phyloP scores from a whole-genome alignment of 2,797 vertebrate genomes.

The Leuciscus waleckii region DNA sequence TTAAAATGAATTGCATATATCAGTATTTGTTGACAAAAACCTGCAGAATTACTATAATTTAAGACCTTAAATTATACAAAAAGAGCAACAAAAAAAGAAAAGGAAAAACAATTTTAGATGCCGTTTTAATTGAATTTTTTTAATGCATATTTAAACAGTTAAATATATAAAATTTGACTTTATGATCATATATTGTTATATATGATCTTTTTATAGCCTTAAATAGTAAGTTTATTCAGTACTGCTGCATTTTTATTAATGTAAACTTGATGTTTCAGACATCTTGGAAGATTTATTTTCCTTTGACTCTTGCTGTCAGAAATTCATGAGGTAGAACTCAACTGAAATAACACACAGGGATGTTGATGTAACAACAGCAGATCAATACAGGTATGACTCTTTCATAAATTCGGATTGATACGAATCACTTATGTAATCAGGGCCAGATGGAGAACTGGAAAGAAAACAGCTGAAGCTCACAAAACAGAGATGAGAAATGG shows the following conservation, averaged over 20 bases:
- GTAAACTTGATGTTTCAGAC: neutral
- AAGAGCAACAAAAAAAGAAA: neutral
- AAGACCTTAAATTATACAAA: neutral
- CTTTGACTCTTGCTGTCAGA: neutral
- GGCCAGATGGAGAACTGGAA: slow-evolving; percentile 19
- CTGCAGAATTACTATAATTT: neutral
- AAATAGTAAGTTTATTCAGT: neutral
- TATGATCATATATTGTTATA: neutral
- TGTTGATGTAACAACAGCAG: neutral
- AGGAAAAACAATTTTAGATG: too few relatives aligned
- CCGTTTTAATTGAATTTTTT: neutral
- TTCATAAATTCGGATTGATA: slow-evolving; percentile 17
- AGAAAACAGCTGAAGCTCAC: slow-evolving; percentile 20
- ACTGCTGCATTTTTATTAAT: neutral
- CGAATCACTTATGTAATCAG: slow-evolving; percentile 9
- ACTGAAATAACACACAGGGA: neutral
- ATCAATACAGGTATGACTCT: slow-evolving; percentile 3
- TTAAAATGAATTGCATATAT: neutral
- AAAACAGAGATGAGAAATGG: neutral
- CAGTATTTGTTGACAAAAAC: neutral
- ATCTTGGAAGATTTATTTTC: neutral
- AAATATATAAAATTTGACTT: neutral
- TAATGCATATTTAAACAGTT: neutral
- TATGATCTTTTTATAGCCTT: neutral
- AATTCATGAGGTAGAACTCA: neutral